Evolutionary conservation across 2,113 vertebrate species (phyloP).

Genomic region (Scophthalmus maximus): DNA sequence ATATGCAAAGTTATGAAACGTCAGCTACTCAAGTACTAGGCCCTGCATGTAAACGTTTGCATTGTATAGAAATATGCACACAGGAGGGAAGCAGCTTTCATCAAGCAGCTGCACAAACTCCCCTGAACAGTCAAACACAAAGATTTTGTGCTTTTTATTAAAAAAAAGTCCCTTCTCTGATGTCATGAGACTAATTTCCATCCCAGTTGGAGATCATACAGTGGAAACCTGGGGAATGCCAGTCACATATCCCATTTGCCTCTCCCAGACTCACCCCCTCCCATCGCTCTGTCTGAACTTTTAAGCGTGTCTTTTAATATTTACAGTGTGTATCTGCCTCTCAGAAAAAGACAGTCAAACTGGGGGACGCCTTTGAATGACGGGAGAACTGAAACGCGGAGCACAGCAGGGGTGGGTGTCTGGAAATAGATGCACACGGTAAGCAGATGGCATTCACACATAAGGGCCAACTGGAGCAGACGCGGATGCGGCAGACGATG

Average conservation of each 20-base stretch:
- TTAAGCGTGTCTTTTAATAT: slow-evolving; percentile 48
- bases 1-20: background rate
- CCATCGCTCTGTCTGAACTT: slow-evolving; percentile 52
- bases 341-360: slow-evolving; percentile 32
- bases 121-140: too few relatives aligned
- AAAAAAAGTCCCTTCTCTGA: too few relatives aligned
- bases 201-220: slow-evolving; percentile 21
- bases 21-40: background rate
- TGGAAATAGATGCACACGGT: slow-evolving; percentile 62
- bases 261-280: slow-evolving; percentile 31
- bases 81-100: background rate
- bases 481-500: slow-evolving; percentile 43
- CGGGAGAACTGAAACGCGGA: slow-evolving; percentile 62
- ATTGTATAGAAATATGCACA: background rate
- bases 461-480: slow-evolving; percentile 54
- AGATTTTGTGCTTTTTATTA: too few relatives aligned
- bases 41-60: background rate
- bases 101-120: background rate
- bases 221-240: slow-evolving; percentile 33
- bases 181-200: slow-evolving; percentile 14
- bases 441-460: slow-evolving; percentile 73
- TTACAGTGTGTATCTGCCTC: slow-evolving; percentile 48
- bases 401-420: slow-evolving; percentile 58
- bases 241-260: slow-evolving; percentile 36
- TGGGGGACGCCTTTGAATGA: slow-evolving; percentile 68